Evolutionary conservation across 2,113 vertebrate genomes (phyloP).

Genomic region (Bos javanicus): DNA sequence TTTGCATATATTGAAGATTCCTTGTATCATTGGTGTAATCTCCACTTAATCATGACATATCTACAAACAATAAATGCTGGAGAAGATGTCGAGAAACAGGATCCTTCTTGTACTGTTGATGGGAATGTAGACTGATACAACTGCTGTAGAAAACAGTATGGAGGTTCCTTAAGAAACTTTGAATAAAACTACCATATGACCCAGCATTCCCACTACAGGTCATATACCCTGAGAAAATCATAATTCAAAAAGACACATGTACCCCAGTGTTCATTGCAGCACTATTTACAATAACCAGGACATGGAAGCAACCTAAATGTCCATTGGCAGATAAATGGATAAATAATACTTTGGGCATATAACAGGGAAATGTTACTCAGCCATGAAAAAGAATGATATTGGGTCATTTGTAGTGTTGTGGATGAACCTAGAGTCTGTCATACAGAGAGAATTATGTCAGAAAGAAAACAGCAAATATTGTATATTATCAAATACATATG

Average conservation of each 20-base stretch:
- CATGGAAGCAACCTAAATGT: neutral
- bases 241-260: neutral
- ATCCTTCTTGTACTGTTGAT: neutral
- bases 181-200: neutral
- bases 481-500: neutral
- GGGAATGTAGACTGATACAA: neutral
- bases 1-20: neutral
- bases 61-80: neutral
- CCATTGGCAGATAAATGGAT: neutral
- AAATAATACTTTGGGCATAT: neutral
- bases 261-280: neutral
- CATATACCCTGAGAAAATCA: neutral
- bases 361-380: neutral
- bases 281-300: neutral
- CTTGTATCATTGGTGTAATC: neutral
- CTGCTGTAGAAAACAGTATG: neutral
- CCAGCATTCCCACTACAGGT: neutral
- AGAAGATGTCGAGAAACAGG: neutral
- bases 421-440: neutral
- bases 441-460: neutral
- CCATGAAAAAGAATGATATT: neutral
- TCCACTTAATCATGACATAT: neutral
- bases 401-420: neutral
- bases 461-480: neutral
- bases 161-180: neutral